phyloP scores from a whole-genome alignment of 1,140 invertebrate species.

The Tyrophagus putrescentiae region DNA sequence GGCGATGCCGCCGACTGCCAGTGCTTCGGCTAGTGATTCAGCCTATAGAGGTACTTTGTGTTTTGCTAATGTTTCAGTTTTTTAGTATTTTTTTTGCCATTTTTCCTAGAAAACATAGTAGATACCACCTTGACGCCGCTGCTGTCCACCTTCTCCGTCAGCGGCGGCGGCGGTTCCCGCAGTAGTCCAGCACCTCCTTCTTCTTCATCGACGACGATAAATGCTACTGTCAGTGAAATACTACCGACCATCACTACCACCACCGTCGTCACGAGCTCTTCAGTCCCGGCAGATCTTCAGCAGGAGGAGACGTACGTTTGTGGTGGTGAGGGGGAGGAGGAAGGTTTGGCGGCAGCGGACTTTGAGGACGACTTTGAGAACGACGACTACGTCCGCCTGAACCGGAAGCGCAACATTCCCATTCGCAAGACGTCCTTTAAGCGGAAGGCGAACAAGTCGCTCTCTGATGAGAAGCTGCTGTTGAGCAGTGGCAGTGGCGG shows the following conservation, averaged over 20 bases:
- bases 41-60: not conserved
- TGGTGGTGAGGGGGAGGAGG: not conserved
- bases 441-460: conserved; percentile 19
- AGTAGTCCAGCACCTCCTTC: no score
- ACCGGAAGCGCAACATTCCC: conserved; percentile 18
- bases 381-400: conserved; percentile 9
- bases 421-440: conserved; percentile 22
- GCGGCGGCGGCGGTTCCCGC: no score
- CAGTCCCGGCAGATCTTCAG: no score
- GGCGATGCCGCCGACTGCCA: not conserved
- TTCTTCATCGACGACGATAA: not conserved
- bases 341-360: not conserved
- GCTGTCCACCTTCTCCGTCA: no score
- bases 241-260: not conserved
- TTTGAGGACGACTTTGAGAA: conserved; percentile 11
- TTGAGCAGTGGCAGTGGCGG: not conserved
- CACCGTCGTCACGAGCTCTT: not conserved
- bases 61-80: not conserved
- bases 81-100: not conserved
- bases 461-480: conserved; percentile 13
- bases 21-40: not conserved
- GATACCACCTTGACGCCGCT: no score
- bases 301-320: no score
- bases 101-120: no score
- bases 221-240: not conserved